Evolutionary conservation across 2,113 vertebrate species (phyloP).

Genomic region (Sigmodon hispidus): DNA sequence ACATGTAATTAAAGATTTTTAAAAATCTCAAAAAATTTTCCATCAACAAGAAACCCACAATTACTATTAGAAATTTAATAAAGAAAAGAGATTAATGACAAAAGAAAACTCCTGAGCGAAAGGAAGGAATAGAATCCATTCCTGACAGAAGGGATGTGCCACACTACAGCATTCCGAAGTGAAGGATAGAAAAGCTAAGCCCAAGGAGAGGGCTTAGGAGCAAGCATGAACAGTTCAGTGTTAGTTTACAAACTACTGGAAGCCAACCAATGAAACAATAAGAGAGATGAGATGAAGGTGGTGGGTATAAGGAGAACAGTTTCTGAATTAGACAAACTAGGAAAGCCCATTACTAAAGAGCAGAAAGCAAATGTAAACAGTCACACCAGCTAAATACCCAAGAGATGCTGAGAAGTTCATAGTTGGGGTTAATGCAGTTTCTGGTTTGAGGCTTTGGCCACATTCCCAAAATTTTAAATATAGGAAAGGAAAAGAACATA

Average conservation of each 20-base stretch:
- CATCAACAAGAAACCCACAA: background rate
- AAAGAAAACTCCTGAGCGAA: background rate
- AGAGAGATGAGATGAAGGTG: background rate
- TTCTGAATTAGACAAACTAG: background rate
- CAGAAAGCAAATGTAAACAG: background rate
- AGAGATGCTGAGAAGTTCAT: conserved; percentile 36
- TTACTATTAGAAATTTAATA: background rate
- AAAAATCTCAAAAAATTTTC: background rate
- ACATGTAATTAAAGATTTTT: no score
- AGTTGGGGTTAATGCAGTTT: background rate
- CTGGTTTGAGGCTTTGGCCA: conserved; percentile 40
- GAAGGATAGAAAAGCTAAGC: background rate
- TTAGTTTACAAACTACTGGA: background rate
- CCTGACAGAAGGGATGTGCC: background rate
- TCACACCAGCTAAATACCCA: background rate
- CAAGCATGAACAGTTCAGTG: background rate
- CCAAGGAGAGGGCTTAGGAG: background rate
- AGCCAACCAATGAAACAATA: background rate
- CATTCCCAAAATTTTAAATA: conserved; percentile 46
- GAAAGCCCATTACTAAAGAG: background rate
- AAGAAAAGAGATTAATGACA: background rate
- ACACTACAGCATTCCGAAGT: background rate
- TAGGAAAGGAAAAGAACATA: conserved; percentile 39
- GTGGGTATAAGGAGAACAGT: background rate
- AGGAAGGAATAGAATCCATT: background rate